Conservation (phyloP, 2,888 invertebrate genomes). For the Hoplodrina blanda region DNA sequence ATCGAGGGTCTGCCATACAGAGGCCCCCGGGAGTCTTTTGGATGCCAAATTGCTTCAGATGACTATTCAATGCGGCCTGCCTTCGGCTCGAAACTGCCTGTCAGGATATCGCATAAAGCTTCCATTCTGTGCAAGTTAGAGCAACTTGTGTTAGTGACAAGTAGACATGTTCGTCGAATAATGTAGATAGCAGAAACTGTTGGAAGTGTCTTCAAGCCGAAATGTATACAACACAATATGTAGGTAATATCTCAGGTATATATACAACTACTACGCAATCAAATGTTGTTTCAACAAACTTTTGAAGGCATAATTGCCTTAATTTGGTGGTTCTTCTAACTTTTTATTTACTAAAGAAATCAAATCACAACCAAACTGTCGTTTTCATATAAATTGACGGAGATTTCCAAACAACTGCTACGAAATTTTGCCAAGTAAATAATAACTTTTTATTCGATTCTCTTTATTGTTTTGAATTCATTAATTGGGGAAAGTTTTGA, state of each 20-base stretch:
- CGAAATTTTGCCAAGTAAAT: conserved; percentile 63
- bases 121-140: conserved; percentile 50
- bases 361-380: conserved; percentile 61
- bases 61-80: conserved; percentile 77
- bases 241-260: no score
- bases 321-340: conserved; percentile 49
- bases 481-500: conserved; percentile 75
- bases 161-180: conserved; percentile 25
- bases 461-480: conserved; percentile 73
- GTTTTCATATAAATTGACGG: conserved; percentile 59
- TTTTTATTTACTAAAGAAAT: conserved; percentile 63
- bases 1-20: conserved; percentile 66
- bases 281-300: conserved; percentile 33
- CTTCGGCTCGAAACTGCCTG: conserved; percentile 69
- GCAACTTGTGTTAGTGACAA: conserved; percentile 39
- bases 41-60: conserved; percentile 78
- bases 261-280: conserved; percentile 28
- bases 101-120: conserved; percentile 67
- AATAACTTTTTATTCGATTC: conserved; percentile 71
- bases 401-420: conserved; percentile 55
- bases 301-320: conserved; percentile 41
- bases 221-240: neutral
- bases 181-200: neutral
- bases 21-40: conserved; percentile 75
- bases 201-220: neutral